Evolutionary conservation across 2,113 vertebrate species (phyloP), one percentile per base, ranked within the genome.

Genomic region (Camelus dromedarius): DNA sequence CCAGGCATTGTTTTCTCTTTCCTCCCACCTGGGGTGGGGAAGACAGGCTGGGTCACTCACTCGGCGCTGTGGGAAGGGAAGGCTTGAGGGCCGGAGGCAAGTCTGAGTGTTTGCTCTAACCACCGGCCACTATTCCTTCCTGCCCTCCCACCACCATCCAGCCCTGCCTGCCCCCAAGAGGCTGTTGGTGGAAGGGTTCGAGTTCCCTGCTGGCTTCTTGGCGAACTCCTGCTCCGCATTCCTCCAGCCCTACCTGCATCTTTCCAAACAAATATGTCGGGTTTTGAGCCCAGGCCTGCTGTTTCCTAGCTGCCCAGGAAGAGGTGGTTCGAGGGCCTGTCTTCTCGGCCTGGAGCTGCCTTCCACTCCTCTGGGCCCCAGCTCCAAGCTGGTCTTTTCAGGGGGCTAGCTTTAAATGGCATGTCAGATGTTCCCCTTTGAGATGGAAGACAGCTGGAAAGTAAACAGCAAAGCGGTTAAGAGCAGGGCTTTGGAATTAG

Each of bases 201-300:
- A 72, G 62, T 12, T 96, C 32, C 30, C 90, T 62, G 77, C 87
- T 84, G 58, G 69, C 96, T 95, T 87, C 81, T 46, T 6, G 5
- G 22, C 72, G 58, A 91, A 72, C 70, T 92, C 89, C 96, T 95
- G 7, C 54, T 8, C 0, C 46, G 48, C 32, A 13, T 38, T n/a
- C 42, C 89, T 91, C 89, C 82, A 79, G n/a, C 24, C n/a, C 19
- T 3, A 67, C 66, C 58, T 84, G 30, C 38, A 15, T 90, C 22
- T 85, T 64, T 84, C 72, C 72, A 48, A 46, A 50, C 32, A 42
- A 26, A 35, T 24, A 5, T 35, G 38, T 3, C 18, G 32, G 26
- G 20, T 50, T 92, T 73, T 70, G 80, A 79, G 46, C 60, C 3
- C 16, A 84, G 64, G 28, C 26, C 69, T 89, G 69, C 73, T 35